Evolutionary conservation across 2,797 vertebrate species (phyloP).

Genomic region (Melanotaenia pygmaea): DNA sequence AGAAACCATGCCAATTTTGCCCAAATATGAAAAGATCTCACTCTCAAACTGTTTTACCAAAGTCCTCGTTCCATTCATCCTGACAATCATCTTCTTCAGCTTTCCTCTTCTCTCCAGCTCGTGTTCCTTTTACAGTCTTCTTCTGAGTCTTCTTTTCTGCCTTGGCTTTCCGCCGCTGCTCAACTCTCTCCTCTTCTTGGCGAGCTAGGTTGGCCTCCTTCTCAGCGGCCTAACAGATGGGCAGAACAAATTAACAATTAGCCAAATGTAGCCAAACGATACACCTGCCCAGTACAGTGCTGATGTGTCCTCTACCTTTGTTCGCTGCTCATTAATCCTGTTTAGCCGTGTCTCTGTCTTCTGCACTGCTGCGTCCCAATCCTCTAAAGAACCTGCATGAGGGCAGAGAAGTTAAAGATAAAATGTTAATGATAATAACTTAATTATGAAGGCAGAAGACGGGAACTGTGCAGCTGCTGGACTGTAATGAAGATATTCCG

Average conservation of each 20-base stretch:
- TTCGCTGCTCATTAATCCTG: constrained; percentile 91
- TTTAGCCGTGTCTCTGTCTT: constrained; percentile 92
- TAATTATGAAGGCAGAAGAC: background rate
- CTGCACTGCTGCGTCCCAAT: constrained; percentile 94
- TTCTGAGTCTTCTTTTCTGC: constrained; percentile 90
- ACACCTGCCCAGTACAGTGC: background rate
- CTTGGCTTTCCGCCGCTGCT: constrained; percentile 86
- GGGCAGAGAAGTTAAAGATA: background rate
- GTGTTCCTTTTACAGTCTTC: constrained; percentile 83
- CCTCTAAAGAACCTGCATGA: constrained; percentile 90
- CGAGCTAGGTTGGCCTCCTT: constrained; percentile 89
- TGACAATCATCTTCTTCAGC: constrained; percentile 74
- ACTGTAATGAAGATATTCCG: background rate
- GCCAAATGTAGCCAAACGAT: constrained; percentile 20
- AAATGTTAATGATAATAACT: background rate
- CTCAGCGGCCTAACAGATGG: constrained; percentile 85
- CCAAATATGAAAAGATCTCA: background rate
- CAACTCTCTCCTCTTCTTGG: constrained; percentile 87
- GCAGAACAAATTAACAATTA: constrained; percentile 15
- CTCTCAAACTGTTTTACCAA: constrained; percentile 52
- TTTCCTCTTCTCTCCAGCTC: constrained; percentile 86
- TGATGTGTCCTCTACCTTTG: constrained; percentile 82
- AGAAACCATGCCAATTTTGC: background rate
- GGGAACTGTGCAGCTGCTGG: background rate
- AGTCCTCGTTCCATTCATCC: constrained; percentile 74